Evolutionary conservation across 2,888 invertebrate genomes (phyloP), one percentile per base, ranked within the genome.

Genomic region (Hypsopygia costalis): DNA sequence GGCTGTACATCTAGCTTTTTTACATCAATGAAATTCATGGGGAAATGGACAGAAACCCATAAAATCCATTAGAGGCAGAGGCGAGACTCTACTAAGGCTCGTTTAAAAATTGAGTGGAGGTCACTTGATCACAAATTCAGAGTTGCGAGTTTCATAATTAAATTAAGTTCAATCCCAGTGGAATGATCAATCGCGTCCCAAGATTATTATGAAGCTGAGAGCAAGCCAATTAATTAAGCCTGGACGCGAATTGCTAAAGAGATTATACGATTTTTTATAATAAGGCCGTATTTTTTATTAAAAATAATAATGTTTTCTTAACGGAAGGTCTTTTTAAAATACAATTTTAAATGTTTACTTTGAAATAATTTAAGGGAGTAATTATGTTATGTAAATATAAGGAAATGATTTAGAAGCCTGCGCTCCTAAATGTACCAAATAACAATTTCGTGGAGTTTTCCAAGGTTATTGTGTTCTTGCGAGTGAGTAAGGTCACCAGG

Each of bases 211-310:
- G 58, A 58, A 52, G 48, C 55, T 47, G 56, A 55, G 54, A 56
- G 47, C 46, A 53, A 56, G 58, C 62, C 59, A 65, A 69, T 69
- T 71, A 71, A 71, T 71, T 69, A 64, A 58, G 52, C 52, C 55
- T 45, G 50, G 58, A 52, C 58, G 52, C 47, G 56, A 55, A 49
- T 57, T 49, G 50, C 54, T 52, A 55, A 47, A 56, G 51, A 55
- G 51, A 54, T 62, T 55, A 50, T 54, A 55, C 45, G 52, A 45
- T 44, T 45, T 46, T 44, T 41, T 33, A 39, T 40, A 37, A 32
- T 41, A 32, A 38, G 28, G 16, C 5, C 16, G 22, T 40, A 37
- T 27, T 25, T 9, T 12, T 9, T 7, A 27, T 11, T 22, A 28
- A 21, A 27, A 20, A 6, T 11, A 30, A 30, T 6, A n/a, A 28